Percentiles rank a stretch among this genome's conserved stretches.
Evolutionary conservation across 1,140 invertebrate genomes (phyloP).

Genomic region (Ips nitidus): DNA sequence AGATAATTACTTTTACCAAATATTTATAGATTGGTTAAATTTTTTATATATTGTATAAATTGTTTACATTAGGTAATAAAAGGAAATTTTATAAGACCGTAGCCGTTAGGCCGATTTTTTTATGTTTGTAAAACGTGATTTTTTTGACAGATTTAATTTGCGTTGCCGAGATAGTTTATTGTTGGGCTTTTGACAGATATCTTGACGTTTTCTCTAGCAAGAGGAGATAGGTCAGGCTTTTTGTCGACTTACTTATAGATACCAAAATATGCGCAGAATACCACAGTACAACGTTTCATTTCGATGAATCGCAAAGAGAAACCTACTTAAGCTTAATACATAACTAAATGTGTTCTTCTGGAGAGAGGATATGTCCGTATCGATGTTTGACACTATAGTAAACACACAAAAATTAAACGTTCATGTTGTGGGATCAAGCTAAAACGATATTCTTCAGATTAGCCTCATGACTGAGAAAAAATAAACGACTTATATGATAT

Average conservation of each 20-base stretch:
- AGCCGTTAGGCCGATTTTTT: constrained; percentile 19
- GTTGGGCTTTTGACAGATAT: no score
- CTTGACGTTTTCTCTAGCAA: no score
- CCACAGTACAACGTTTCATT: not conserved
- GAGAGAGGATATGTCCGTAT: constrained; percentile 8
- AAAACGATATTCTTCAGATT: constrained; percentile 27
- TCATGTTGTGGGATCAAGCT: constrained; percentile 34
- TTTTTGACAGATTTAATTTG: constrained; percentile 3
- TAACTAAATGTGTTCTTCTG: constrained; percentile 25
- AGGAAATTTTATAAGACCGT: constrained; percentile 31
- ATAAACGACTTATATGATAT: not conserved
- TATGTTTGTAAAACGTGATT: constrained; percentile 16
- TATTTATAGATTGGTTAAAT: constrained; percentile 38
- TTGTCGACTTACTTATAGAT: no score
- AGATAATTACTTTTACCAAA: constrained; percentile 33
- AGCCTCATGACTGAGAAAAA: constrained; percentile 31
- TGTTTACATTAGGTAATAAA: constrained; percentile 32
- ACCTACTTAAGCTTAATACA: constrained; percentile 15
- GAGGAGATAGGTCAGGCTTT: no score
- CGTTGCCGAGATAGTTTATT: not conserved
- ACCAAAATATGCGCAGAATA: not conserved
- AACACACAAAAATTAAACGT: not conserved
- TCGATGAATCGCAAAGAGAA: constrained; percentile 4
- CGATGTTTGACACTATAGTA: constrained; percentile 25
- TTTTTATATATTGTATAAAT: constrained; percentile 40